Conservation (phyloP, 2,888 invertebrate genomes). For the Micoletzkya japonica region DNA sequence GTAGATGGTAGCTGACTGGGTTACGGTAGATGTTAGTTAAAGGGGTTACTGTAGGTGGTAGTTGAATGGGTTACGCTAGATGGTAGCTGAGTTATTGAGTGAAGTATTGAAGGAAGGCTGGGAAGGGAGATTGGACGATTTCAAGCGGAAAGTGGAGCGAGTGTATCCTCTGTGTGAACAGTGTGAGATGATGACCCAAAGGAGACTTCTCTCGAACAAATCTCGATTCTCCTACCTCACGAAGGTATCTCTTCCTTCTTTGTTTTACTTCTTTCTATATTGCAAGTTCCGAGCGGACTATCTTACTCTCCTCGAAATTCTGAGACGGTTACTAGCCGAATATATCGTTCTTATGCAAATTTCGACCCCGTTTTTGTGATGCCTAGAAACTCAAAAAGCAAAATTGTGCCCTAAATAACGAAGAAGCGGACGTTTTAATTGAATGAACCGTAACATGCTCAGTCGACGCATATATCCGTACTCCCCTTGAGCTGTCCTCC, state of each 20-base stretch:
- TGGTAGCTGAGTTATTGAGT: conserved; percentile 22
- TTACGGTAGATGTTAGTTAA: conserved; percentile 31
- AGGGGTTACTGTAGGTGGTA: background rate
- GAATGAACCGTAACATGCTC: background rate
- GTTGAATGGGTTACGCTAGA: conserved; percentile 23
- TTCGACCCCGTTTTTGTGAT: too few relatives aligned
- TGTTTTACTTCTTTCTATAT: too few relatives aligned
- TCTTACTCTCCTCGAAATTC: too few relatives aligned
- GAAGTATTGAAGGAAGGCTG: conserved; percentile 35
- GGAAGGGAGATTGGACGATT: conserved; percentile 47
- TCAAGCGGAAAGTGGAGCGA: conserved; percentile 39
- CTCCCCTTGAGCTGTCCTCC: too few relatives aligned
- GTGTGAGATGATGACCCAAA: conserved; percentile 43
- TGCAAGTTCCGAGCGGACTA: too few relatives aligned
- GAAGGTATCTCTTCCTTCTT: too few relatives aligned
- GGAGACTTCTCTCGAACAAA: conserved; percentile 34
- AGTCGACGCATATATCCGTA: too few relatives aligned
- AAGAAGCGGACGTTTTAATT: background rate
- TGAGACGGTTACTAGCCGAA: too few relatives aligned
- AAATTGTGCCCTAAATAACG: too few relatives aligned
- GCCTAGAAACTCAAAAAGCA: too few relatives aligned
- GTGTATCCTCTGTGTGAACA: conserved; percentile 43
- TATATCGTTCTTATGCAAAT: too few relatives aligned
- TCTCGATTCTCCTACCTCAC: conserved; percentile 9
- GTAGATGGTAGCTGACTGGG: background rate